phyloP scores from a whole-genome alignment of 2,797 vertebrate species.

The Macrochelys suwanniensis region DNA sequence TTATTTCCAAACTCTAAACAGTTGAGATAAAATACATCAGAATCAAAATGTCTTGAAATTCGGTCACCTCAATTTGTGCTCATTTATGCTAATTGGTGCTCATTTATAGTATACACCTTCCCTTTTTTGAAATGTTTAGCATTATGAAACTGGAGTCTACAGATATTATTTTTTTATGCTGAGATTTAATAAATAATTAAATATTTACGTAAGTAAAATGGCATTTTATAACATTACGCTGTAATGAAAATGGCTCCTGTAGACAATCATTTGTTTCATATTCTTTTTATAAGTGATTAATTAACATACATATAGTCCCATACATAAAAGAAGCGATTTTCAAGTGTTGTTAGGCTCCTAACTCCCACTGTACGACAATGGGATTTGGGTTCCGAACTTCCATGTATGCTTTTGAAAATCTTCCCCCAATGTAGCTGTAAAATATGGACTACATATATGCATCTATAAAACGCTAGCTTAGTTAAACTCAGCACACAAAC shows the following conservation, averaged over 20 bases:
- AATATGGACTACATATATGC: constrained; percentile 24
- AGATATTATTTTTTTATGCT: not conserved
- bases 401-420: not conserved
- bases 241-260: not conserved
- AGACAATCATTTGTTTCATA: not conserved
- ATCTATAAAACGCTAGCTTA: constrained; percentile 16
- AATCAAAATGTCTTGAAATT: not conserved
- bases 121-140: not conserved
- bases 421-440: not conserved
- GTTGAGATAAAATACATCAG: not conserved
- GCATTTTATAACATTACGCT: not conserved
- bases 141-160: not conserved
- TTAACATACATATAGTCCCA: not conserved
- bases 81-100: not conserved
- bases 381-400: not conserved
- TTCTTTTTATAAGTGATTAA: not conserved
- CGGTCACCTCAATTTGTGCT: not conserved
- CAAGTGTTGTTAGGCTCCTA: not conserved
- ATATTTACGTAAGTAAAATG: not conserved
- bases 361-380: not conserved
- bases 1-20: not conserved
- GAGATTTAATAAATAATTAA: not conserved
- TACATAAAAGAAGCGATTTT: not conserved
- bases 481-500: not conserved
- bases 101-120: not conserved